These are phyloP conservation scores for Syngnathus acus DNA, from an alignment of 2,797 vertebrate species.

Conservation along the genomic window DNA sequence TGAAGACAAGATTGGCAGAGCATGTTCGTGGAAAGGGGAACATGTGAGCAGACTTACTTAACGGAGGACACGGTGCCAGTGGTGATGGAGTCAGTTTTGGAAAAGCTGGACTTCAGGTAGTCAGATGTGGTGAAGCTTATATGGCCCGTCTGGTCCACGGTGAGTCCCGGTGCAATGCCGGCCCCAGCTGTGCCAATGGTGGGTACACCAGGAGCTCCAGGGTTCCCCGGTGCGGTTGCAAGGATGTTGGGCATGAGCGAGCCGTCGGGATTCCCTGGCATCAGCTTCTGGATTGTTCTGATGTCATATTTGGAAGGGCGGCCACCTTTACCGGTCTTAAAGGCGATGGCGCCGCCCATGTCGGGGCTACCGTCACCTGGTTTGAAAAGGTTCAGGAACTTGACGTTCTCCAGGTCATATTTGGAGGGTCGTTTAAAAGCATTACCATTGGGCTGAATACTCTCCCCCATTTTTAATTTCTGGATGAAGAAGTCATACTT, in stretches of 20 bases:
- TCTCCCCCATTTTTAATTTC: slow-evolving; percentile 92
- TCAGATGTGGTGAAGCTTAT: slow-evolving; percentile 86
- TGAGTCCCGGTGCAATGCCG: slow-evolving; percentile 60
- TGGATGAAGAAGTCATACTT: slow-evolving; percentile 99
- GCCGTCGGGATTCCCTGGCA: slow-evolving; percentile 78
- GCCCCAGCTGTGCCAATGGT: slow-evolving; percentile 52
- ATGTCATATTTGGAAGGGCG: slow-evolving; percentile 97
- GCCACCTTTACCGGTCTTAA: slow-evolving; percentile 96
- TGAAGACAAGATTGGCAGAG: neutral
- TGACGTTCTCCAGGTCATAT: slow-evolving; percentile 96
- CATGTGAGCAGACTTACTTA: slow-evolving; percentile 79
- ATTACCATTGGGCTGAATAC: slow-evolving; percentile 87
- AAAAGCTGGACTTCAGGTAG: slow-evolving; percentile 95
- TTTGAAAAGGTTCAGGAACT: slow-evolving; percentile 96
- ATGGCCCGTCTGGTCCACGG: slow-evolving; percentile 79
- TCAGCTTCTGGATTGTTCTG: slow-evolving; percentile 88
- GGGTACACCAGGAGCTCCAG: slow-evolving; percentile 65
- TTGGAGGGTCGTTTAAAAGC: slow-evolving; percentile 94
- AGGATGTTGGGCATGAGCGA: slow-evolving; percentile 79
- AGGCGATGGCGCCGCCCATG: slow-evolving; percentile 97
- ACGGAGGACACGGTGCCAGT: slow-evolving; percentile 97
- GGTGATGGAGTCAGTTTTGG: slow-evolving; percentile 99
- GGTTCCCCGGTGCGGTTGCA: slow-evolving; percentile 69
- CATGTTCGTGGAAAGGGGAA: neutral
- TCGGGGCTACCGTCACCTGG: slow-evolving; percentile 93